A percentile compares a stretch with the other conserved stretches of the same genome.
Conservation (phyloP, 2,888 invertebrate genomes). For the Liopterus haemorrhoidalis region DNA sequence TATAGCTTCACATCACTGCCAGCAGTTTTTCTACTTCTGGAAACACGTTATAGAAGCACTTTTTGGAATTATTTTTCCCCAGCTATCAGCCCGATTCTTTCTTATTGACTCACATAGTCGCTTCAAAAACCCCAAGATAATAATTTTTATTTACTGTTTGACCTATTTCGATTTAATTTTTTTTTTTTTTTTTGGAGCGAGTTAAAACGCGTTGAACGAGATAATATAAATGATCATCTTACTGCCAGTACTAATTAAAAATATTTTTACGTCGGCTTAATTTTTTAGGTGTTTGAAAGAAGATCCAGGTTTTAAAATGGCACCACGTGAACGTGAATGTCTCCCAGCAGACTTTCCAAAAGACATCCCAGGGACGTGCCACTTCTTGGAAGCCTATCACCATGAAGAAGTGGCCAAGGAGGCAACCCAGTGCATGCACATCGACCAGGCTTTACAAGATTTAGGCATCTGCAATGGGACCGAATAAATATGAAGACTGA, state of each 20-base stretch:
- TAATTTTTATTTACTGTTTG: too few species aligned
- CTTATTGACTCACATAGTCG: too few species aligned
- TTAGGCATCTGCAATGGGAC: slow-evolving; percentile 56
- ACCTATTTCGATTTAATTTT: too few species aligned
- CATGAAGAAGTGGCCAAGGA: slow-evolving; percentile 61
- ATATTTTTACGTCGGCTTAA: slow-evolving; percentile 9
- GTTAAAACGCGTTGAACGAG: too few species aligned
- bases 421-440: slow-evolving; percentile 60
- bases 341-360: slow-evolving; percentile 80
- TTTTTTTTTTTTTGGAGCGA: too few species aligned
- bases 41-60: too few species aligned
- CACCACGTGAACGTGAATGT: slow-evolving; percentile 67
- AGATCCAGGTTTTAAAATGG: slow-evolving; percentile 70
- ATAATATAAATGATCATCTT: too few species aligned
- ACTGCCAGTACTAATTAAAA: slow-evolving; percentile 10
- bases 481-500: slow-evolving; percentile 41
- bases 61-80: too few species aligned
- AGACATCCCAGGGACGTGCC: slow-evolving; percentile 72
- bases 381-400: slow-evolving; percentile 75
- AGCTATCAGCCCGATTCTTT: too few species aligned
- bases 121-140: too few species aligned
- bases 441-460: slow-evolving; percentile 60
- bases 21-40: too few species aligned
- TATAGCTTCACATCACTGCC: too few species aligned
- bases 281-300: slow-evolving; percentile 65